phyloP scores from a whole-genome alignment of 2,888 invertebrate species.

The Perdita meconis region DNA sequence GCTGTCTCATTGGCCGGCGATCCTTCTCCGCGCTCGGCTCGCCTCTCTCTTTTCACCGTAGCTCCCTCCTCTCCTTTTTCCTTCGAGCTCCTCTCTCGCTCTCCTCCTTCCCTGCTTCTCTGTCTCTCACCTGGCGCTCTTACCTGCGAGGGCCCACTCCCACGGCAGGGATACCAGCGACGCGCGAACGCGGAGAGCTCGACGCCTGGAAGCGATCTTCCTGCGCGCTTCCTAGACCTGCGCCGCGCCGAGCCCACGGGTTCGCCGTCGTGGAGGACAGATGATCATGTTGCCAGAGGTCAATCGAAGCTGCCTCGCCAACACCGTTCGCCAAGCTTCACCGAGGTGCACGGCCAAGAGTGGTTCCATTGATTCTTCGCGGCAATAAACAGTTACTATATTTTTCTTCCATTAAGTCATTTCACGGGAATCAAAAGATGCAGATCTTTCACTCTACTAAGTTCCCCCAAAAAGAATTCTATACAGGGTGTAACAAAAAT shows the following conservation, averaged over 20 bases:
- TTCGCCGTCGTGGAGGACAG: slow-evolving; percentile 45
- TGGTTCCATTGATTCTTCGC: too few relatives aligned
- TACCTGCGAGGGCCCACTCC: slow-evolving; percentile 28
- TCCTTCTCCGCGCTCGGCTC: slow-evolving; percentile 67
- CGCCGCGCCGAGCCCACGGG: slow-evolving; percentile 4
- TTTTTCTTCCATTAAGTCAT: too few relatives aligned
- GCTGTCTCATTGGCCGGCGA: slow-evolving; percentile 77
- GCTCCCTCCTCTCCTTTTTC: slow-evolving; percentile 66
- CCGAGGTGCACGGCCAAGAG: too few relatives aligned
- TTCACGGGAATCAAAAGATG: too few relatives aligned
- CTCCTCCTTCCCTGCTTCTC: slow-evolving; percentile 38
- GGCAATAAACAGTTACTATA: too few relatives aligned
- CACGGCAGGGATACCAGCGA: slow-evolving; percentile 28
- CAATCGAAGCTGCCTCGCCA: too few relatives aligned
- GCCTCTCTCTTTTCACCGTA: slow-evolving; percentile 66
- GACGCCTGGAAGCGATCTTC: slow-evolving; percentile 65
- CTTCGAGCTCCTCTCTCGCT: slow-evolving; percentile 64
- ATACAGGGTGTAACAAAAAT: too few relatives aligned
- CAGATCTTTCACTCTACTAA: too few relatives aligned
- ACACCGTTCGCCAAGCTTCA: too few relatives aligned
- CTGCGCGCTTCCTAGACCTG: neutral
- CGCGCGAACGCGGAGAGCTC: slow-evolving; percentile 62
- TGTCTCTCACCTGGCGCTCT: slow-evolving; percentile 20
- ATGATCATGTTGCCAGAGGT: slow-evolving; percentile 58
- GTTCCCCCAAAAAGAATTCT: too few relatives aligned